Base-by-base conservation (phyloP, 1,140 invertebrate genomes). In the Anastrepha obliqua region DNA sequence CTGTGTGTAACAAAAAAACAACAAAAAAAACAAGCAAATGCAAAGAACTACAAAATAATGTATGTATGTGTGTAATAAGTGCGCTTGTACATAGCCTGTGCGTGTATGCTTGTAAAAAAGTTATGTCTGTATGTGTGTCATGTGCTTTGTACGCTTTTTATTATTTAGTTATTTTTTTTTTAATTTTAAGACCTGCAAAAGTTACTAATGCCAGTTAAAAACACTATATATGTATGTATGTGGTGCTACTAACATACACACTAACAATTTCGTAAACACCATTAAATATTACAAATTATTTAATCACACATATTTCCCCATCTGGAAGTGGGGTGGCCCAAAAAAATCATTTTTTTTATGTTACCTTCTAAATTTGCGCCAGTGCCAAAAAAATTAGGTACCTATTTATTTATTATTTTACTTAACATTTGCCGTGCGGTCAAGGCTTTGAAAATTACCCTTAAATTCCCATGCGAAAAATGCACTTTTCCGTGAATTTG, bases 171-270 rank as follows among this genome's bases (percentile, higher is more conserved):
- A 64, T 3, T 64, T 6, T 64, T 64, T 64, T 3, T 29, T 44
- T 74, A 74, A 47, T 17, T 44, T 29, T 74, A 74, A 74, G 67
- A 29, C 42, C 44, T 74, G 15, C 39, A 74, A 55, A 55, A 74
- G 39, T 74, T 74, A 67, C 64, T 39, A 39, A 67, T 2, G 29
- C 13, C 6, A 42, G 2, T 44, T 44, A 42, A 67, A 42, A 42
- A 39, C 65, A 67, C 39, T 29, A 8, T 29, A 29, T 29, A 29
- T 29, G 29, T 29, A 1, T 29, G 29, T 29, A 42, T 67, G 65
- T 67, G 29, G 20, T 39, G 20, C 39, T 67, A 74, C 67, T 74
- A 47, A 74, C 42, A 42, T 29, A 29, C 67, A 74, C 67, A 74
- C 42, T 74, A 74, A 74, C 67, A 17, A 47, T 15, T n/a, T 64